Base-by-base conservation (phyloP, 2,797 vertebrate species). In the Enoplosus armatus region DNA sequence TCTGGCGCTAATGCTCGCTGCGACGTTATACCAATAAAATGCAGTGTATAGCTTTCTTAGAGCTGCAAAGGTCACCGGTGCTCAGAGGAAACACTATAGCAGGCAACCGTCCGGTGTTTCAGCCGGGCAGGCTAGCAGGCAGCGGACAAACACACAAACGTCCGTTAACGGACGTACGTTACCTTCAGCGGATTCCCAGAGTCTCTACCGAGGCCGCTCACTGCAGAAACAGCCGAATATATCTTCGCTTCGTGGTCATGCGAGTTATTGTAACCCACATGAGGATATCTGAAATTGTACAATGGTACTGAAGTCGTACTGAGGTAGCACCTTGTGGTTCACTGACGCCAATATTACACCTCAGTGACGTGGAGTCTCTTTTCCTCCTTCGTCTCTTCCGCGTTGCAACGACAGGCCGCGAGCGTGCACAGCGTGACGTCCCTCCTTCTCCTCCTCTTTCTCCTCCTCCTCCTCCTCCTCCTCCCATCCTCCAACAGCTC, bases 321-420 rank as follows among this genome's bases (percentile, higher is more conserved):
- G 83, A 72, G 80, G 87, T 66, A 84, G 87, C 85, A 83, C 87
- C 87, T 87, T 82, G 86, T 79, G 87, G 77, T 43, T 70, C 80
- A 61, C 84, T 90, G 90, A 92, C 91, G 89, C 79, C 77, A 54
- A 60, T 80, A 82, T 90, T 88, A 92, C 94, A 94, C 95, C 92
- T 94, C 91, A 67, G 90, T 96, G 95, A 96, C 95, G 95, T 95
- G 93, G 94, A 94, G 84, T 8, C 83, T 89, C 84, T 62, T 79
- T 77, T 85, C 83, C 83, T 87, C 72, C 79, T 79, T 63, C 83
- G 79, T 77, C 92, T 80, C 95, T 96, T 96, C 95, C 95, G 95
- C 87, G 87, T 95, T 94, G 85, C 86, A 6, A 62, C 79, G 83
- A 61, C 80, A 59, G 87, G 78, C 64, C 79, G 76, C 61, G 67